phyloP scores from a whole-genome alignment of 2,113 vertebrate species.

The Nannobrachium achirus region DNA sequence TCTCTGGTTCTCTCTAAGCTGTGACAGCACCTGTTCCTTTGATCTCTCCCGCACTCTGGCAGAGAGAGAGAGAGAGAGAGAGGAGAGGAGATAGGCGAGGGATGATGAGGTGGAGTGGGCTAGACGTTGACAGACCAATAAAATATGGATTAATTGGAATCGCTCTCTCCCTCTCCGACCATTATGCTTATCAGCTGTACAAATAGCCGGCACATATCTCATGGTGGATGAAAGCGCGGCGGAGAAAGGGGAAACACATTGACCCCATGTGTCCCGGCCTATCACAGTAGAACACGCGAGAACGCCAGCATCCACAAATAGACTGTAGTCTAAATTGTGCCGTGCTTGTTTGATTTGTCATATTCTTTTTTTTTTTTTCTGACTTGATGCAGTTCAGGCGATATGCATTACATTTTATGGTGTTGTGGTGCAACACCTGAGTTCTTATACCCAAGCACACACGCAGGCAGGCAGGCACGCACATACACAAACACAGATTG shows the following conservation, averaged over 20 bases:
- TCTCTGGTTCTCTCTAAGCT: slow-evolving; percentile 17
- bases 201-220: slow-evolving; percentile 32
- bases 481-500: neutral
- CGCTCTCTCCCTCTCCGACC: slow-evolving; percentile 30
- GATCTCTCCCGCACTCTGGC: slow-evolving; percentile 38
- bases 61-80: slow-evolving; percentile 16
- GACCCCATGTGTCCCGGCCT: slow-evolving; percentile 8
- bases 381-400: too few relatives aligned
- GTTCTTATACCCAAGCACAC: too few relatives aligned
- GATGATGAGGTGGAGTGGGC: too few relatives aligned
- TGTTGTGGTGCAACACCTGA: too few relatives aligned
- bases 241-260: slow-evolving; percentile 1
- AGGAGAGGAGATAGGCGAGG: neutral
- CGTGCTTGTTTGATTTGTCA: too few relatives aligned
- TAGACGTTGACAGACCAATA: slow-evolving; percentile 49
- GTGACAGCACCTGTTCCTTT: slow-evolving; percentile 46
- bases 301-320: neutral
- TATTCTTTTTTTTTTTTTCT: too few relatives aligned
- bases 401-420: too few relatives aligned
- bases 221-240: neutral
- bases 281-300: neutral
- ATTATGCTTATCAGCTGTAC: slow-evolving; percentile 13
- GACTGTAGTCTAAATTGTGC: too few relatives aligned
- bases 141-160: slow-evolving; percentile 61
- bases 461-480: too few relatives aligned